A percentile compares a stretch with the other conserved stretches of the same genome.
Conservation (phyloP, 2,888 invertebrate species). For the Physocephala rufipes region DNA sequence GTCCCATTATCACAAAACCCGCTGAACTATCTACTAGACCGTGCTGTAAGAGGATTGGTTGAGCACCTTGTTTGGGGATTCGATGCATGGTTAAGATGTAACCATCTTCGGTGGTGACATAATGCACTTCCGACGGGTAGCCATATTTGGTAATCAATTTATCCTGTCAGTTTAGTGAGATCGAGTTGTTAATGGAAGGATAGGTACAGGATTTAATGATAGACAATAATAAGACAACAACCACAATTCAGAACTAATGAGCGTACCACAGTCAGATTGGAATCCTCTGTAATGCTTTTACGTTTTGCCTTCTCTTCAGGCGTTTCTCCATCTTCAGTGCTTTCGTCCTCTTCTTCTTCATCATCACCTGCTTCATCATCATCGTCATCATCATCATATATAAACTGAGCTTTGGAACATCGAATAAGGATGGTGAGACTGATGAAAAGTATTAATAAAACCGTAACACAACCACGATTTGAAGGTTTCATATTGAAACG, state of each 20-base stretch:
- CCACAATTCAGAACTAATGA: not conserved
- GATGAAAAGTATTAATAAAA: slow-evolving; percentile 2
- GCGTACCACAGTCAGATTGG: slow-evolving; percentile 59
- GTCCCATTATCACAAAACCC: slow-evolving; percentile 78
- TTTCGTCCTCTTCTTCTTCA: slow-evolving; percentile 56
- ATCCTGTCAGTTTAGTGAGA: slow-evolving; percentile 51
- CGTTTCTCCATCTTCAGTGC: slow-evolving; percentile 61
- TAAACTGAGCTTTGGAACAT: slow-evolving; percentile 42
- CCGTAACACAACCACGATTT: slow-evolving; percentile 4
- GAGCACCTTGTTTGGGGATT: slow-evolving; percentile 69
- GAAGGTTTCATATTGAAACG: slow-evolving; percentile 5
- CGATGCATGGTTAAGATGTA: slow-evolving; percentile 81
- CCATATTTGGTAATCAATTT: slow-evolving; percentile 71
- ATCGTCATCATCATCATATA: slow-evolving; percentile 55
- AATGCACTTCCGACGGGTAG: slow-evolving; percentile 74
- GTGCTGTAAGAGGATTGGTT: slow-evolving; percentile 73
- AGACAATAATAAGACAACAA: not conserved
- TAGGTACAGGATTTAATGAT: no score
- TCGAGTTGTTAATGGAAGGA: slow-evolving; percentile 3
- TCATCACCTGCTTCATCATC: slow-evolving; percentile 60
- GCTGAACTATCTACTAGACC: slow-evolving; percentile 79
- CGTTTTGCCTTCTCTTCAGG: slow-evolving; percentile 56
- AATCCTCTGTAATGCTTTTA: slow-evolving; percentile 60
- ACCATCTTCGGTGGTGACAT: slow-evolving; percentile 77
- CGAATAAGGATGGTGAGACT: slow-evolving; percentile 7